Percentiles rank a stretch among this genome's conserved stretches.
These are phyloP conservation scores for Apis dorsata DNA, from an alignment of 1,140 invertebrate species.

Conservation along the genomic window DNA sequence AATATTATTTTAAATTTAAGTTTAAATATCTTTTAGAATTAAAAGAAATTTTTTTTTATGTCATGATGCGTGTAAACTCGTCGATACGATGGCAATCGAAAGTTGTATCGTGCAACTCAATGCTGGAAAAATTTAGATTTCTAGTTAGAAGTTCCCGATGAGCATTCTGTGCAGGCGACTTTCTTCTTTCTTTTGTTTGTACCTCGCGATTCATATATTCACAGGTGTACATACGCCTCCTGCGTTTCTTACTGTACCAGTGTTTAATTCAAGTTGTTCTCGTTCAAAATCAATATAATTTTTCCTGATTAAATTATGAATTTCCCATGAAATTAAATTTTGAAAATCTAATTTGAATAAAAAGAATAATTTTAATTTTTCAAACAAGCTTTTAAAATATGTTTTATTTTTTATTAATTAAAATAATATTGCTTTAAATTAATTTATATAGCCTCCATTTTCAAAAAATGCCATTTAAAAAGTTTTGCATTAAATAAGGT, in stretches of 20 bases:
- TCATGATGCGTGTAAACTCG: background rate
- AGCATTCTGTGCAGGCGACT: slow-evolving; percentile 63
- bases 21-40: background rate
- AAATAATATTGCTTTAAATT: too few relatives aligned
- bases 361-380: too few relatives aligned
- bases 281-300: background rate
- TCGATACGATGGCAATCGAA: slow-evolving; percentile 31
- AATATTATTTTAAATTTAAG: background rate
- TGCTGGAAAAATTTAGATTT: slow-evolving; percentile 55
- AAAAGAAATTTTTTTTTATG: background rate
- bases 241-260: background rate
- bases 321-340: too few relatives aligned
- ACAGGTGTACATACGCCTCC: slow-evolving; percentile 7
- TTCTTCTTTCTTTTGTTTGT: slow-evolving; percentile 64
- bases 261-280: background rate
- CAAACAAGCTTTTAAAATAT: too few relatives aligned
- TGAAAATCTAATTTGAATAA: too few relatives aligned
- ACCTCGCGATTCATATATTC: slow-evolving; percentile 44
- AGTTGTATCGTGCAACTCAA: slow-evolving; percentile 40
- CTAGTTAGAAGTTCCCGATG: slow-evolving; percentile 52
- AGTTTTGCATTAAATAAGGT: too few relatives aligned
- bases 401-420: too few relatives aligned
- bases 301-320: too few relatives aligned
- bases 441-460: too few relatives aligned
- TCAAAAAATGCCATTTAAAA: too few relatives aligned